phyloP scores from a whole-genome alignment of 1,140 invertebrate genomes.

The Probaryconus sp. region DNA sequence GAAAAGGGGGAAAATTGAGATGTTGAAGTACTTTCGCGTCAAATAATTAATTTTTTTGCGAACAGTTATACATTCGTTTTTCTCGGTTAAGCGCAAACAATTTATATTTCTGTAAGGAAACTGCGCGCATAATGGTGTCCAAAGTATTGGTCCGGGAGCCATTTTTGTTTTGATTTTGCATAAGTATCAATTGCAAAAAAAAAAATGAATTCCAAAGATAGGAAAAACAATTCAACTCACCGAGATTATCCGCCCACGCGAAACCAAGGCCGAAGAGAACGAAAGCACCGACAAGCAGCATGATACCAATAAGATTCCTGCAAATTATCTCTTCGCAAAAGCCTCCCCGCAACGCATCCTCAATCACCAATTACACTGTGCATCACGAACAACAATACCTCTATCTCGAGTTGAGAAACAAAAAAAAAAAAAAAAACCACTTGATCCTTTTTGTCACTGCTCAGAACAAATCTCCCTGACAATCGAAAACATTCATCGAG shows the following conservation, averaged over 20 bases:
- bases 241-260: constrained; percentile 46
- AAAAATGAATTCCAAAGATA: no score
- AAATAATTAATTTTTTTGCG: no score
- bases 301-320: constrained; percentile 37
- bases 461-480: constrained; percentile 2
- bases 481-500: constrained; percentile 25
- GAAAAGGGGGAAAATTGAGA: no score
- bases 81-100: no score
- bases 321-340: constrained; percentile 37
- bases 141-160: no score
- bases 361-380: constrained; percentile 28
- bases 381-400: constrained; percentile 48
- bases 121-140: no score
- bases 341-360: constrained; percentile 37
- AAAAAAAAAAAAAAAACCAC: not conserved
- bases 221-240: constrained; percentile 11
- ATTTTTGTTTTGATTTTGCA: no score
- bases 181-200: no score
- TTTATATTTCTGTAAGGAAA: no score
- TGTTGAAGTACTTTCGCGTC: no score
- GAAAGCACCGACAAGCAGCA: constrained; percentile 39
- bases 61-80: no score
- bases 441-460: constrained; percentile 36
- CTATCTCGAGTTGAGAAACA: no score
- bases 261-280: constrained; percentile 28